phyloP scores from a whole-genome alignment of 1,140 invertebrate species.

The Helicoverpa zea region DNA sequence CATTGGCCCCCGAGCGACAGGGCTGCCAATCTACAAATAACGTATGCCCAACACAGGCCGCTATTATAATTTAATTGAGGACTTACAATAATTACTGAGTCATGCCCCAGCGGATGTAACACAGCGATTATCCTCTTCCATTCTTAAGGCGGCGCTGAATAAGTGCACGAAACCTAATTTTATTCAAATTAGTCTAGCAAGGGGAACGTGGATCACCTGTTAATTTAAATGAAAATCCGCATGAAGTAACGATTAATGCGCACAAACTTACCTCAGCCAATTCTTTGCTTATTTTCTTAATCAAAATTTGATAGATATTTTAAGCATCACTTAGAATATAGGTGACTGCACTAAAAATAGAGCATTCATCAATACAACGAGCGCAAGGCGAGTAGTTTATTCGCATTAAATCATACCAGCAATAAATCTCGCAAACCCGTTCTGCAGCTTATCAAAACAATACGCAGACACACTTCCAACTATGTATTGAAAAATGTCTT shows the following conservation, averaged over 20 bases:
- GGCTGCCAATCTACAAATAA: conserved; percentile 80
- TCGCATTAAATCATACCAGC: conserved; percentile 86
- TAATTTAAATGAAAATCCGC: conserved; percentile 33
- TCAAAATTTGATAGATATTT: conserved; percentile 38
- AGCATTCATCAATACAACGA: conserved; percentile 85
- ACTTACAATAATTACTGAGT: conserved; percentile 65
- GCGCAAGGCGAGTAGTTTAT: conserved; percentile 85
- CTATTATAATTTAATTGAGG: conserved; percentile 79
- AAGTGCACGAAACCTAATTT: conserved; percentile 46
- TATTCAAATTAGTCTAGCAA: conserved; percentile 39
- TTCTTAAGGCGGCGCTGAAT: conserved; percentile 39
- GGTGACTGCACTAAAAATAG: conserved; percentile 76
- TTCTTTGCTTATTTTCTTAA: conserved; percentile 46
- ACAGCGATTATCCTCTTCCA: conserved; percentile 54
- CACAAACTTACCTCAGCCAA: background rate
- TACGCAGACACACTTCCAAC: conserved; percentile 85
- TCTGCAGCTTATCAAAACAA: conserved; percentile 87
- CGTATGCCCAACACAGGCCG: conserved; percentile 62
- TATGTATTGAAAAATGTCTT: conserved; percentile 75
- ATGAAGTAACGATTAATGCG: background rate
- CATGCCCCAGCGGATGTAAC: conserved; percentile 61
- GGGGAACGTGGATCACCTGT: conserved; percentile 24
- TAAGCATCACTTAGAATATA: conserved; percentile 58
- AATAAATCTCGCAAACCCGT: conserved; percentile 86
- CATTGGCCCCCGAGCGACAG: conserved; percentile 76